Base-by-base conservation (phyloP, 2,797 vertebrate species). In the Serranus cabrilla region DNA sequence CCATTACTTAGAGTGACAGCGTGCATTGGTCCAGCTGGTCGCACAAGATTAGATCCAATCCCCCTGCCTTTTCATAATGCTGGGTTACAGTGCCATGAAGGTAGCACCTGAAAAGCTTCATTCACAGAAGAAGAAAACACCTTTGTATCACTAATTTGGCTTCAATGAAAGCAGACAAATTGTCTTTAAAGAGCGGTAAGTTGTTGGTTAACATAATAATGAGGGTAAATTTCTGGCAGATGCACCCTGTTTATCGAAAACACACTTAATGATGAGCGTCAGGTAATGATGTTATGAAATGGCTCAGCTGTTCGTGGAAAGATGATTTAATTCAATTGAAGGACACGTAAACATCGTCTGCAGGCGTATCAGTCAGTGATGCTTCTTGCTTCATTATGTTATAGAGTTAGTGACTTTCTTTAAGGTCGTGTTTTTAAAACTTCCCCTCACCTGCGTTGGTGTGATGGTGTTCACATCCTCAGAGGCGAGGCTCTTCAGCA, bases 391-490 rank as follows among this genome's bases (percentile, higher is more conserved):
- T 57, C 12, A 42, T 58, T 23, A 51, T 56, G 12, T 13, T 0
- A 0, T 37, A 13, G 7, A 21, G 16, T 20, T 17, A 54, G 37
- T n/a, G 18, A 40, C 62, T 56, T 57, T 55, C 11, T 43, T 31
- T 25, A 17, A 23, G 21, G 11, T 72, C 17, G 31, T 39, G 54
- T 20, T 21, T 34, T 58, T 12, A 2, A 5, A 12, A 7, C 13
- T 0, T 40, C 12, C 18, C 18, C 74, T 82, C 81, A 97, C 96
- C 95, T 97, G 96, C 11, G 96, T 97, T 14, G 97, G 97, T 0
- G 96, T 97, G 93, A 97, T 96, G 75, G 94, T 97, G 93, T 94
- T 97, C 71, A 97, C 93, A 23, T 97, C 97, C 83, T 97, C 97
- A 0, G 96, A 96, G 0, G 96, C 96, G 0, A 98, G 91, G 62